Evolutionary conservation across 2,113 vertebrate species (phyloP), one percentile per base, ranked within the genome.

Genomic region (Danio rerio): DNA sequence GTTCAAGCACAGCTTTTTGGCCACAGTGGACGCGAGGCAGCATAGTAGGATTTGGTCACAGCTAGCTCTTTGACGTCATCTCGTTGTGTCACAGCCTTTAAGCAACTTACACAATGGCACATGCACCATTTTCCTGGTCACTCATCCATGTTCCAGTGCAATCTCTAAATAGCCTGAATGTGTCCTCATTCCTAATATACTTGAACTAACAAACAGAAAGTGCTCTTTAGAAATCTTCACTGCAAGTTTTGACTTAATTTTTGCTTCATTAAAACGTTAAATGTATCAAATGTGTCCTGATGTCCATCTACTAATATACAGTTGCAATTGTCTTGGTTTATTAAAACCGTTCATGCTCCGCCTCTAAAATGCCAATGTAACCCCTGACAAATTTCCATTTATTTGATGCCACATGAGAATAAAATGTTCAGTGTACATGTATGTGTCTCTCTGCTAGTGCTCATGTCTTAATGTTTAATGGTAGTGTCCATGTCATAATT

Each of bases 371-470:
- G n/a, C 9, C 45, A 71, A 8, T 71, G 13, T 21, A 49, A 71
- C 47, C 11, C 3, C 1, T 21, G 63, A 2, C 8, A 31, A 66
- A 16, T 49, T 18, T 69, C n/a, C 65, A 45, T 69, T 47, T 16
- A 69, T 69, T 69, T 47, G 4, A 69, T 45, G 65, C 4, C 50
- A 21, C 47, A 52, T 15, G 13, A 31, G 69, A n/a, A 5, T 71
- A 52, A 49, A 71, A 52, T 71, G 6, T 21, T 72, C 52, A 9
- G 15, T 47, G 53, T 59, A 59, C 5, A 2, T 61, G 10, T 76
- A 61, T 62, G 18, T 62, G 56, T 18, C 42, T 12, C 18, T 59
- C 16, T 76, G 74, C 74, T 49, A 49, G 74, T 59, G 18, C 74
- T 76, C 56, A 76, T 49, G 21, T 16, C 52, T 56, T 55, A 7